Conservation (phyloP, 2,888 invertebrate species). For the Parnassius apollo region DNA sequence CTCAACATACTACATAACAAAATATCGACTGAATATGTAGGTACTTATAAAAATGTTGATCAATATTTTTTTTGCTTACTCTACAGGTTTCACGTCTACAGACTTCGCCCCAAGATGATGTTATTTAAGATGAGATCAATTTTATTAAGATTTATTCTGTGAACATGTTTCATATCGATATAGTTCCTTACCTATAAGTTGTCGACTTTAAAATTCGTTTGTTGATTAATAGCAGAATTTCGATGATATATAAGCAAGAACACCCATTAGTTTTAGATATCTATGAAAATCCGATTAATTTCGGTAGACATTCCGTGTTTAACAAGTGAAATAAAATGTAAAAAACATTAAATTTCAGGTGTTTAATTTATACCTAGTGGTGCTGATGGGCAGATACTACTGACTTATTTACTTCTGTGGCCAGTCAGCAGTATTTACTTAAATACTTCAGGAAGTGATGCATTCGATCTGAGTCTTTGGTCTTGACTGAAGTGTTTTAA, state of each 20-base stretch:
- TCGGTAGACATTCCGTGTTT: not conserved
- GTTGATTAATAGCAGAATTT: conserved; percentile 49
- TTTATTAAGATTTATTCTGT: conserved; percentile 77
- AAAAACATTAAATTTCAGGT: too few relatives aligned
- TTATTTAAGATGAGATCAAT: conserved; percentile 76
- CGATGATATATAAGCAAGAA: conserved; percentile 36
- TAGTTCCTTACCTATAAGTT: conserved; percentile 63
- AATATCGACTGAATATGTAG: not conserved
- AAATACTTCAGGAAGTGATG: too few relatives aligned
- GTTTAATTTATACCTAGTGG: too few relatives aligned
- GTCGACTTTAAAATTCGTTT: conserved; percentile 45
- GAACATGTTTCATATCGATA: conserved; percentile 61
- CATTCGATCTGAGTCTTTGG: too few relatives aligned
- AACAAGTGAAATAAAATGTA: not conserved
- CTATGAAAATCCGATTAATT: conserved; percentile 13
- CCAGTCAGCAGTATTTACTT: too few relatives aligned
- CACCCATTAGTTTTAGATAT: conserved; percentile 14
- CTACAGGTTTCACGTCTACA: conserved; percentile 45
- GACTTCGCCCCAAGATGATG: conserved; percentile 61
- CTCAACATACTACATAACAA: not conserved
- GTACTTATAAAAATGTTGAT: conserved; percentile 14
- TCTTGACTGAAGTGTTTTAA: too few relatives aligned
- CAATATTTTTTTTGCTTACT: conserved; percentile 44
- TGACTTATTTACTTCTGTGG: too few relatives aligned
- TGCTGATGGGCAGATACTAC: too few relatives aligned